Conservation (phyloP, 1,140 invertebrate genomes). For the Campoletis sonorensis region DNA sequence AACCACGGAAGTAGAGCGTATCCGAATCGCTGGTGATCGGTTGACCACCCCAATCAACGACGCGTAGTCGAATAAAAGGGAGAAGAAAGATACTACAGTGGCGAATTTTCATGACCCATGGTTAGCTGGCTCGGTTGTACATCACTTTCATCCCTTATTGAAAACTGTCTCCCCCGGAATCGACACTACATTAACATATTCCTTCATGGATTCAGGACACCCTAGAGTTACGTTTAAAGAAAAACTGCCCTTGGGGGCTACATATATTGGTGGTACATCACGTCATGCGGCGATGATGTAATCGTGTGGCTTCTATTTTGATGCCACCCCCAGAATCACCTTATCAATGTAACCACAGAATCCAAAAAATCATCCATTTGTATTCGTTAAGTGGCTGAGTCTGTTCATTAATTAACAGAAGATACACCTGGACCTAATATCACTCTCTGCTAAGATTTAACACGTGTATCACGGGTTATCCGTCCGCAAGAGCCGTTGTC, state of each 20-base stretch:
- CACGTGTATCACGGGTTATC: background rate
- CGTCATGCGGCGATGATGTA: too few species aligned
- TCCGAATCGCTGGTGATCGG: constrained; percentile 27
- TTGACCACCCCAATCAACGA: constrained; percentile 32
- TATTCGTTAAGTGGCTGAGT: too few species aligned
- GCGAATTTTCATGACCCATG: background rate
- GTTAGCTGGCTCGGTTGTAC: background rate
- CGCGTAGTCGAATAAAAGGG: constrained; percentile 20
- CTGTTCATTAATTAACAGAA: background rate
- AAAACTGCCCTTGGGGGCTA: too few species aligned
- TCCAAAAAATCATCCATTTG: too few species aligned
- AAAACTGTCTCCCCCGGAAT: constrained; percentile 10
- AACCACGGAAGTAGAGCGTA: constrained; percentile 30
- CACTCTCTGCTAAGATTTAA: background rate
- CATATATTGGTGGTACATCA: too few species aligned
- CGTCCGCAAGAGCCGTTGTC: constrained; percentile 6
- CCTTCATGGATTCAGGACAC: background rate
- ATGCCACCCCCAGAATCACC: too few species aligned
- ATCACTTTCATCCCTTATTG: constrained; percentile 16
- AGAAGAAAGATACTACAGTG: background rate
- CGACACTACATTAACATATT: constrained; percentile 9
- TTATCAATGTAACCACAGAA: too few species aligned
- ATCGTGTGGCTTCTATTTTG: too few species aligned
- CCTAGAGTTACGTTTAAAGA: background rate
- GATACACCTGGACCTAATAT: background rate